These are phyloP conservation scores for Apis cerana DNA, from an alignment of 1,140 invertebrate genomes.

Conservation along the genomic window DNA sequence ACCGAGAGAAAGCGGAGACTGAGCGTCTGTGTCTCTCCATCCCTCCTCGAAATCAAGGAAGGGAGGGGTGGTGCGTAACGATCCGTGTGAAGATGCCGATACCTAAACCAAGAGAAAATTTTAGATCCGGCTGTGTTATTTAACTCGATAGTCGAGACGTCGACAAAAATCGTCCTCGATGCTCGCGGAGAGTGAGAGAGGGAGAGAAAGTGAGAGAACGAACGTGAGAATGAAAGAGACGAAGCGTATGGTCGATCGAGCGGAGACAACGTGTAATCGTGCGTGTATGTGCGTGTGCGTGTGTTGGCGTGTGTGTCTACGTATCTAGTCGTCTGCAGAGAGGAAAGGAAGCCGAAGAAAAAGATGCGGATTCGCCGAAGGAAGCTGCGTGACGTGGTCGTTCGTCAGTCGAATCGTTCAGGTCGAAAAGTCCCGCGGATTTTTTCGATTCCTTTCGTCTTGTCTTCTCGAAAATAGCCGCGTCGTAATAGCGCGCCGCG, in stretches of 20 bases:
- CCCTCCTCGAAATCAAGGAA: background rate
- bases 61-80: background rate
- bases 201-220: background rate
- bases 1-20: constrained; percentile 15
- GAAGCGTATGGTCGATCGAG: background rate
- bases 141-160: background rate
- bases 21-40: constrained; percentile 2
- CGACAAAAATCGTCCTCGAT: background rate
- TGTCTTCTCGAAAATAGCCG: constrained; percentile 35
- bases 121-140: constrained; percentile 6
- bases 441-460: constrained; percentile 48
- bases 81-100: background rate
- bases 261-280: constrained; percentile 3
- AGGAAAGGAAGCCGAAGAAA: constrained; percentile 14
- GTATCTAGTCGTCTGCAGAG: background rate
- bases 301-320: background rate
- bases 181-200: background rate
- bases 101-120: background rate
- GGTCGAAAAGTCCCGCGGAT: constrained; percentile 26
- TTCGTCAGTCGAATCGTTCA: constrained; percentile 25
- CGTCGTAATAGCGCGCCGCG: constrained; percentile 7
- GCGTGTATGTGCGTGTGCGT: background rate
- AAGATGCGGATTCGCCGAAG: background rate
- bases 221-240: background rate
- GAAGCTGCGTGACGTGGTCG: constrained; percentile 21